Base-by-base conservation (phyloP, 2,113 vertebrate species). In the Sphaerodactylus townsendi region DNA sequence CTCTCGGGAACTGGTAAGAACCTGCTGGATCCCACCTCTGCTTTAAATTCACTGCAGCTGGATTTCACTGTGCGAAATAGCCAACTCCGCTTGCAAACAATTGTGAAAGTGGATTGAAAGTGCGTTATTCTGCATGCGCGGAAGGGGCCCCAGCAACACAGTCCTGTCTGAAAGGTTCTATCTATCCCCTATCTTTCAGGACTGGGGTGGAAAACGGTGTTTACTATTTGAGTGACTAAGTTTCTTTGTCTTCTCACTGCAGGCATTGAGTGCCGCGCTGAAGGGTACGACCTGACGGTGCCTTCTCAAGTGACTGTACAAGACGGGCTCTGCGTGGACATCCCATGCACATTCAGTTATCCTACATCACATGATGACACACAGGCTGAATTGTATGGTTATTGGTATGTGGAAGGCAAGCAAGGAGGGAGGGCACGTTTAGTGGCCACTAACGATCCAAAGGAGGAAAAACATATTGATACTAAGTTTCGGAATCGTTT, bases 341-440 rank as follows among this genome's bases (percentile, higher is more conserved):
- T 84, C 37, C 65, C 64, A 10, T 84, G 82, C 65, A 84, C 2
- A 6, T 84, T 84, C 64, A 84, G 48, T 28, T 84, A 77, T 14
- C 5, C 30, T 1, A 0, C 2, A 30, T 0, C 0, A 1, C 0
- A n/a, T 69, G 46, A 14, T 65, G 10, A 3, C 0, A 0, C 0
- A 0, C 0, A 2, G 10, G 5, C 1, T 21, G 0, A 2, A 44
- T 33, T 77, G 65, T n/a, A 35, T 25, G 82, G 65, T 11, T 77
- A 28, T 56, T 84, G 82, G 82, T 82, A 15, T 7, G 11, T 5
- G 8, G 5, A 19, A 30, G 5, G 19, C 50, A 3, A 53, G 15
- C 50, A 19, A 53, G 3, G 17, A 10, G 5, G 50, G 15, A 3
- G 50, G 50, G 15, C 50, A 3, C 50, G 15, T 2, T 4, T 1